Evolutionary conservation across 35 echinoderm and acorn worm genomes (phyloP).

Genomic region (Patiria miniata): DNA sequence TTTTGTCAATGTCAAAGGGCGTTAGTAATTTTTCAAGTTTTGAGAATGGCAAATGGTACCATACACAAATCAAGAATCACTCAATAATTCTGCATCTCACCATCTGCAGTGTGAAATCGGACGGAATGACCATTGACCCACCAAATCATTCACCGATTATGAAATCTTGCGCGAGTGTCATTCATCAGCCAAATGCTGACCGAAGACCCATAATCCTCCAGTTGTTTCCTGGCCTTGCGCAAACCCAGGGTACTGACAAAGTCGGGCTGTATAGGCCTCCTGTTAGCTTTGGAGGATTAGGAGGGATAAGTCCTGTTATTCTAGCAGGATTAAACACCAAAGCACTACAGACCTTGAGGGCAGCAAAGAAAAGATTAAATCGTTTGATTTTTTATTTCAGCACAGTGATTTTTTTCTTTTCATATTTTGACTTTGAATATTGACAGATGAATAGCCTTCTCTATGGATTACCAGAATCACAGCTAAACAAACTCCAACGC

Average conservation of each 20-base stretch:
- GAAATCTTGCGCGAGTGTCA: neutral
- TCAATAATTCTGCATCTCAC: neutral
- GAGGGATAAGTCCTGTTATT: conserved; percentile 14
- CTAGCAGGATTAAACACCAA: conserved; percentile 4
- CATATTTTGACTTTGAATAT: too few species aligned
- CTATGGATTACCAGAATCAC: too few species aligned
- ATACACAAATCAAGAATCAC: neutral
- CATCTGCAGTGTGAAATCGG: too few species aligned
- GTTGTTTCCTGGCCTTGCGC: neutral
- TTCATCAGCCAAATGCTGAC: neutral
- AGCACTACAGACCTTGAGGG: too few species aligned
- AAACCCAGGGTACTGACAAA: neutral
- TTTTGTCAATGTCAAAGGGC: too few species aligned
- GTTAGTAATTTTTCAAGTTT: too few species aligned
- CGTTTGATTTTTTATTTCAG: too few species aligned
- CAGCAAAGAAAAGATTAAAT: too few species aligned
- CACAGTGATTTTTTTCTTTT: too few species aligned
- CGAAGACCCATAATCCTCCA: neutral
- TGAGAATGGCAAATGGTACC: too few species aligned
- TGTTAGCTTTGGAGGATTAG: neutral
- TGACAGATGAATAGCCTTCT: too few species aligned
- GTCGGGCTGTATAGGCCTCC: neutral
- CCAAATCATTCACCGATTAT: neutral
- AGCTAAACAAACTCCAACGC: too few species aligned
- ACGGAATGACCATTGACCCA: conserved; percentile 10